Percentiles rank a stretch among this genome's conserved stretches.
Conservation (phyloP, 2,888 invertebrate species). For the Campoplex nolae region DNA sequence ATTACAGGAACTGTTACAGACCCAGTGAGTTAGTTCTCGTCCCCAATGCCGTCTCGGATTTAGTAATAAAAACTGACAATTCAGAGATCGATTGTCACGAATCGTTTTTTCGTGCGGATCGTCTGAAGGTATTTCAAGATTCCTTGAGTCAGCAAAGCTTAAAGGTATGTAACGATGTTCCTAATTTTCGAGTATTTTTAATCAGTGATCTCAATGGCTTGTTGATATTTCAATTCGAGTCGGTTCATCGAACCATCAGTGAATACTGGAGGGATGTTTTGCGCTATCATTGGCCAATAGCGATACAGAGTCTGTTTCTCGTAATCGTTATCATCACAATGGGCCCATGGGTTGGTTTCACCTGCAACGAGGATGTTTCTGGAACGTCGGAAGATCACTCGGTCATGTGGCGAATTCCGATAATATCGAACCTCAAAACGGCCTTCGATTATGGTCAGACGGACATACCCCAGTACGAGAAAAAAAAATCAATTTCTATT, state of each 20-base stretch:
- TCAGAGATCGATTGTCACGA: slow-evolving; percentile 14
- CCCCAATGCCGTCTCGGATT: slow-evolving; percentile 40
- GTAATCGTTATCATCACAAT: slow-evolving; percentile 68
- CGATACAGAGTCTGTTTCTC: slow-evolving; percentile 69
- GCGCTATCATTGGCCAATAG: slow-evolving; percentile 71
- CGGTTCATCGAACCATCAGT: slow-evolving; percentile 66
- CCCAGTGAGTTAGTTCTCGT: slow-evolving; percentile 46
- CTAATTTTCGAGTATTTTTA: background rate
- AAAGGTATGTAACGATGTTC: slow-evolving; percentile 43
- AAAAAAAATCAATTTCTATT: slow-evolving; percentile 13
- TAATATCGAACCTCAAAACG: slow-evolving; percentile 50
- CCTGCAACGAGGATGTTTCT: slow-evolving; percentile 61
- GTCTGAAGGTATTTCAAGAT: slow-evolving; percentile 3
- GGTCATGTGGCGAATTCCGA: slow-evolving; percentile 61
- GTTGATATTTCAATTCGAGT: slow-evolving; percentile 41
- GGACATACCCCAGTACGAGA: slow-evolving; percentile 43
- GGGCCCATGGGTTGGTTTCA: slow-evolving; percentile 69
- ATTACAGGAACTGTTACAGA: slow-evolving; percentile 27
- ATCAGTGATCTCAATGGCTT: slow-evolving; percentile 16
- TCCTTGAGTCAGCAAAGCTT: slow-evolving; percentile 49
- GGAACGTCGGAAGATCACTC: slow-evolving; percentile 52
- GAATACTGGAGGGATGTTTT: slow-evolving; percentile 72
- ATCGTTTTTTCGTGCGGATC: slow-evolving; percentile 10
- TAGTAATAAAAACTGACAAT: slow-evolving; percentile 42
- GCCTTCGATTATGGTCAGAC: slow-evolving; percentile 43